Evolutionary conservation across 2,797 vertebrate genomes (phyloP).

Genomic region (Amblyraja radiata): DNA sequence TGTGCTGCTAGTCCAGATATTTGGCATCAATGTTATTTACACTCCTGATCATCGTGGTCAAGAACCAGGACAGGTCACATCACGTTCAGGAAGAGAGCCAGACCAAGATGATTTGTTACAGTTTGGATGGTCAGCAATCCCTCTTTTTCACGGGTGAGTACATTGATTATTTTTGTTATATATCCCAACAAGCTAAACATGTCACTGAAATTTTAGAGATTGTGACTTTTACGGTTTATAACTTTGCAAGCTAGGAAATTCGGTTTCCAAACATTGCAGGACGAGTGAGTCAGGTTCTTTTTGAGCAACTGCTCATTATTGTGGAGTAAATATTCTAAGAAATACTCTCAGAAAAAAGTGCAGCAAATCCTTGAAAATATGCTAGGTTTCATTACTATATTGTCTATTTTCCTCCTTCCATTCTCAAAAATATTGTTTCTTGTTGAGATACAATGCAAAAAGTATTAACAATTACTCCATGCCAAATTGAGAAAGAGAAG

Average conservation of each 20-base stretch:
- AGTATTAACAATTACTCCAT: neutral
- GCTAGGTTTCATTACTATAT: neutral
- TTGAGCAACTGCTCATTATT: neutral
- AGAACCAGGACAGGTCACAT: conserved; percentile 40
- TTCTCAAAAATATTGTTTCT: neutral
- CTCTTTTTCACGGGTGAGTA: conserved; percentile 45
- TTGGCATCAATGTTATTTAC: conserved; percentile 43
- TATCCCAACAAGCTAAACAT: neutral
- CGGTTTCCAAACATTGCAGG: neutral
- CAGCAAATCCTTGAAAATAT: neutral
- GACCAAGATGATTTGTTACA: conserved; percentile 38
- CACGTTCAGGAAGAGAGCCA: conserved; percentile 36
- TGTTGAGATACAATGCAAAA: neutral
- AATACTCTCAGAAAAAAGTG: neutral
- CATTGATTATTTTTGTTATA: neutral
- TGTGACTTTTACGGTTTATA: neutral
- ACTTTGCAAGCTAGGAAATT: neutral
- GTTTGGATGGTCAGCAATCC: conserved; percentile 43
- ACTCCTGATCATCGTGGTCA: conserved; percentile 39
- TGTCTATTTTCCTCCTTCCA: neutral
- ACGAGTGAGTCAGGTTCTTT: neutral
- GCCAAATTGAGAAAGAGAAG: neutral
- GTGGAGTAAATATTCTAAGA: neutral
- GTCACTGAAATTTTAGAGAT: neutral
- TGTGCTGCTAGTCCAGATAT: conserved; percentile 45